Base-by-base conservation (phyloP, 37 sponge, comb jelly and placozoan species). In the Spongia lamella region DNA sequence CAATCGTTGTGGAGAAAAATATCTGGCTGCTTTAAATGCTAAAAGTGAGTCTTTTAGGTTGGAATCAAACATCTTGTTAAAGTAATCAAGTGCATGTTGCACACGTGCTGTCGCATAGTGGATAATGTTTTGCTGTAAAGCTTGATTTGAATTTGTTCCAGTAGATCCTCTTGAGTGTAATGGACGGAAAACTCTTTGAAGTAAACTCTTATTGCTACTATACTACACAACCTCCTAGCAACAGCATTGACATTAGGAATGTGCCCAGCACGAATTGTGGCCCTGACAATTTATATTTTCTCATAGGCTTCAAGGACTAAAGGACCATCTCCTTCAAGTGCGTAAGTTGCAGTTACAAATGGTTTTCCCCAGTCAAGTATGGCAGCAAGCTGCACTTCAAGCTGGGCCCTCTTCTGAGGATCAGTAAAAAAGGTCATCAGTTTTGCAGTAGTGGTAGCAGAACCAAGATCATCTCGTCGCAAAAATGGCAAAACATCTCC, bases 401-500 rank as follows among this genome's bases (percentile, higher is more conserved):
- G 47, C 2, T 47, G 1, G 39, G 54, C 68, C 25, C 29, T 14
- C n/a, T 43, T 6, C 19, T 65, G 61, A 19, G n/a, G n/a, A n/a
- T n/a, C n/a, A n/a, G n/a, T n/a, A n/a, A n/a, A n/a, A n/a, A n/a
- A n/a, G n/a, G n/a, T 13, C 21, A 85, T 74, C n/a, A 85, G 67
- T 54, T 79, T 85, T 25, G 86, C 61, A 34, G 75, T 37, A 25
- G 55, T 7, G 9, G 75, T 9, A 53, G 86, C 61, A 56, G 69
- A 68, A 26, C 72, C 53, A 39, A 73, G 70, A 21, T 53, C 11
- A 53, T 85, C 73, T 30, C 52, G 4, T 52, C 39, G 31, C 19
- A 85, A 38, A 61, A 78, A 79, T 2, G 79, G 75, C 53, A 34
- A 33, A 34, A 85, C 31, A 57, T 85, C 74, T n/a, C n/a, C n/a